A percentile compares a stretch with the other conserved stretches of the same genome.
phyloP scores from a whole-genome alignment of 2,797 vertebrate genomes.

The Heterohyrax brucei region DNA sequence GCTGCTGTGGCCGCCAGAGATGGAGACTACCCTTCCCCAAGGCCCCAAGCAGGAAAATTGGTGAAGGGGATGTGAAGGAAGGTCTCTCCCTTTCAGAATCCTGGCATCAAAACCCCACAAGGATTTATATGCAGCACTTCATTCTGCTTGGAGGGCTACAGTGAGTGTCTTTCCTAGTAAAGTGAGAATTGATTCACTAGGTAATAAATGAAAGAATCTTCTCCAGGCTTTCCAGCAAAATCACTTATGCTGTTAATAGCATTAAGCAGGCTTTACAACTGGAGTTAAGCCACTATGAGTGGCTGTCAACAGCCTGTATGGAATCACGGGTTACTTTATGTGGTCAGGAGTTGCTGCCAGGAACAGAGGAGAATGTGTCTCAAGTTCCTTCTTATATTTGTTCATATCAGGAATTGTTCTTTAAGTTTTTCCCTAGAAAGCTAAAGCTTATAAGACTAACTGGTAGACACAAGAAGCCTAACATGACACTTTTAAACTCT shows the following conservation, averaged over 20 bases:
- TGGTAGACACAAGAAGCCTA: background rate
- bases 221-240: slow-evolving; percentile 84
- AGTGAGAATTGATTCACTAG: slow-evolving; percentile 85
- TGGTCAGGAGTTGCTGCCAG: background rate
- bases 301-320: slow-evolving; percentile 27
- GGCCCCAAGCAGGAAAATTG: slow-evolving; percentile 52
- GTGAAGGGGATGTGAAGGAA: background rate
- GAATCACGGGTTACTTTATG: slow-evolving; percentile 54
- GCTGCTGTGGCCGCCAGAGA: slow-evolving; percentile 65
- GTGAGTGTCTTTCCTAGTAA: slow-evolving; percentile 85
- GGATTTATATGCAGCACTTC: slow-evolving; percentile 55
- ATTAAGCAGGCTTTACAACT: slow-evolving; percentile 76
- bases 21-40: slow-evolving; percentile 63
- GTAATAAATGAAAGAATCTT: slow-evolving; percentile 88
- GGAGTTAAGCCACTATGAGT: slow-evolving; percentile 77
- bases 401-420: background rate
- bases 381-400: background rate
- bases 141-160: slow-evolving; percentile 60
- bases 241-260: slow-evolving; percentile 85
- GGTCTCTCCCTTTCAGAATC: slow-evolving; percentile 74
- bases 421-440: slow-evolving; percentile 59
- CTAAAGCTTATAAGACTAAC: slow-evolving; percentile 37
- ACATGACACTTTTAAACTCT: slow-evolving; percentile 38
- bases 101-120: background rate
- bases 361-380: background rate